phyloP scores from a whole-genome alignment of 2,113 vertebrate genomes.

The Muscicapa adusta region DNA sequence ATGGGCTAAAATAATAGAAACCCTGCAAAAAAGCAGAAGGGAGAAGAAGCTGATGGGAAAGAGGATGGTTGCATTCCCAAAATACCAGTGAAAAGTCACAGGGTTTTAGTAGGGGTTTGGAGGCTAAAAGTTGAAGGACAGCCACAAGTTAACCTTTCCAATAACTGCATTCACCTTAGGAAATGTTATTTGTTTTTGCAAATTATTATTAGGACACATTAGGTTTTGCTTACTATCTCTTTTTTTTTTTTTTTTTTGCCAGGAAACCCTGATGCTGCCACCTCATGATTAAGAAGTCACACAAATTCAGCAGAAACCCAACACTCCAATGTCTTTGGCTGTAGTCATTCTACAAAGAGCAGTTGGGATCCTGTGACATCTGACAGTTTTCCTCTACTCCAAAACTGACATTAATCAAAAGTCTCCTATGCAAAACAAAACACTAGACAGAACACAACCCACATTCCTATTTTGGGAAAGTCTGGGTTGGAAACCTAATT shows the following conservation, averaged over 20 bases:
- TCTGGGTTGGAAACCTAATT: neutral
- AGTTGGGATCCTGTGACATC: neutral
- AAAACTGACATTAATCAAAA: constrained; percentile 19
- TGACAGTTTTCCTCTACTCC: neutral
- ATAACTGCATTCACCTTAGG: neutral
- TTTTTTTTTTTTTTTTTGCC: neutral
- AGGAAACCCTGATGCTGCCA: neutral
- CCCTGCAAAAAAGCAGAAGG: neutral
- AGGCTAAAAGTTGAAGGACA: neutral
- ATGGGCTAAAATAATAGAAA: neutral
- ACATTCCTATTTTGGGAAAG: constrained; percentile 21
- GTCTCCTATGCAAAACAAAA: constrained; percentile 29
- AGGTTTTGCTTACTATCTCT: neutral
- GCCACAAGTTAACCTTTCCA: neutral
- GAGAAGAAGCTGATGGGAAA: neutral
- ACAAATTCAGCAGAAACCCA: neutral
- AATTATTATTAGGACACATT: neutral
- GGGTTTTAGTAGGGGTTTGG: neutral
- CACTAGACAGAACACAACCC: neutral
- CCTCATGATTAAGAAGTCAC: neutral
- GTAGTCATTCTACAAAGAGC: neutral
- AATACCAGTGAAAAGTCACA: neutral
- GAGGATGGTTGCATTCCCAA: neutral
- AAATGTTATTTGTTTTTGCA: neutral
- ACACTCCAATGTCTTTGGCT: neutral